Base-by-base conservation (phyloP, 2,797 vertebrate species). In the Pantherophis alleghaniensis region DNA sequence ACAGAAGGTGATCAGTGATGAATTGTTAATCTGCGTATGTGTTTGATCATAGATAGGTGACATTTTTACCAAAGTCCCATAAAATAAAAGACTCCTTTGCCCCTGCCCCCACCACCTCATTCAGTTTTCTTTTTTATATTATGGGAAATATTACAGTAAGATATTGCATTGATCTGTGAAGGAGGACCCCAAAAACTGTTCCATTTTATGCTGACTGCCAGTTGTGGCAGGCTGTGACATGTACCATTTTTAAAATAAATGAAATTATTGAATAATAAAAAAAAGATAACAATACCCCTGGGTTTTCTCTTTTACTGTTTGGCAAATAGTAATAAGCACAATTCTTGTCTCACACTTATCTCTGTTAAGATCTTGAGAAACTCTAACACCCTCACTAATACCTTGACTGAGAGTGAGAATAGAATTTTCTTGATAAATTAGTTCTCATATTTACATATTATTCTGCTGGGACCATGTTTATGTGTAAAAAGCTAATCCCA, bases 371-470 rank as follows among this genome's bases (percentile, higher is more conserved):
- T 18, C 24, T 47, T 11, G 6, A 79, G 55, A 55, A 74, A 56
- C 53, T 66, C n/a, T 53, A 57, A 61, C 18, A 53, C 47, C 4
- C 16, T 53, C 37, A 53, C 7, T 66, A 47, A 20, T 57, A n/a
- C 18, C 7, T 16, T 92, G 0, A 26, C 37, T 69, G 1, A 5
- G 51, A 88, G 55, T 61, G 86, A 0, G 60, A 22, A 6, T 0
- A 0, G 60, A 90, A 83, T 83, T 9, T 57, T 37, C 10, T 24
- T n/a, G 5, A 63, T 61, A 86, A 89, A 24, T n/a, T 83, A n/a
- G 0, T 0, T 69, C 32, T 47, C 10, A n/a, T 69, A 18, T n/a
- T n/a, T 88, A 24, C 0, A 5, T 12, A 28, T 12, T 28, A 4
- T 69, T 90, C 60, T 66, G 20, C 57, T 55, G 42, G 24, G 37